Evolutionary conservation across 2,888 invertebrate species (phyloP).

Genomic region (Callyntrura guangdongensis): DNA sequence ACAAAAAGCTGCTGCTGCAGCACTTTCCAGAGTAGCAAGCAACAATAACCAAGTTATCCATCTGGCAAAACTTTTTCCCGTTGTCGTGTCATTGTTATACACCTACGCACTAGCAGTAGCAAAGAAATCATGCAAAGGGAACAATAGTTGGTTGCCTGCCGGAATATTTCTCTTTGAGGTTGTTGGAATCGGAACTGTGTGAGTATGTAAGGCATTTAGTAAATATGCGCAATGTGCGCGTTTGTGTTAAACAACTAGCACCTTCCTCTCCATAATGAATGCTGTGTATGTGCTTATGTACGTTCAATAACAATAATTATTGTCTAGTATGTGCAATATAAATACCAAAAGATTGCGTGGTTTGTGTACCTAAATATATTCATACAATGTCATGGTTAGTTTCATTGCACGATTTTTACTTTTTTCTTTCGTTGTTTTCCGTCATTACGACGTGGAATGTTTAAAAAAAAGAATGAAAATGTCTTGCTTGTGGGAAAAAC

Average conservation of each 20-base stretch:
- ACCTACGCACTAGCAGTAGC: slow-evolving; percentile 70
- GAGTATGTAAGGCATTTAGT: not conserved
- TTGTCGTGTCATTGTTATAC: slow-evolving; percentile 68
- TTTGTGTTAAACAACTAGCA: not conserved
- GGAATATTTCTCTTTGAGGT: not conserved
- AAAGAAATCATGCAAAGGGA: not conserved
- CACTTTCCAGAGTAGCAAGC: slow-evolving; percentile 3
- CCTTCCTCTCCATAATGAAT: not conserved
- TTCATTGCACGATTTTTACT: slow-evolving; percentile 28
- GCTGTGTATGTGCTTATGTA: not conserved
- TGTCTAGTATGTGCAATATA: not conserved
- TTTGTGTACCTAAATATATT: not conserved
- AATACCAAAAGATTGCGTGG: not conserved
- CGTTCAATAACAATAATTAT: not conserved
- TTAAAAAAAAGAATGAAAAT: slow-evolving; percentile 14
- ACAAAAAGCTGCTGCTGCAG: slow-evolving; percentile 1
- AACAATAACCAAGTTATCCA: slow-evolving; percentile 37
- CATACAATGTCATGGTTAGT: slow-evolving; percentile 55
- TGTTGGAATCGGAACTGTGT: not conserved
- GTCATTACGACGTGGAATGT: slow-evolving; percentile 25
- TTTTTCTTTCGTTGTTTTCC: slow-evolving; percentile 9
- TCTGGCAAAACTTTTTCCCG: slow-evolving; percentile 56
- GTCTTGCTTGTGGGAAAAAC: slow-evolving; percentile 72
- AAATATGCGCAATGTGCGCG: not conserved
- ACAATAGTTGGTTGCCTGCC: not conserved